Conservation (phyloP, 2,797 vertebrate species). For the Vultur gryphus region DNA sequence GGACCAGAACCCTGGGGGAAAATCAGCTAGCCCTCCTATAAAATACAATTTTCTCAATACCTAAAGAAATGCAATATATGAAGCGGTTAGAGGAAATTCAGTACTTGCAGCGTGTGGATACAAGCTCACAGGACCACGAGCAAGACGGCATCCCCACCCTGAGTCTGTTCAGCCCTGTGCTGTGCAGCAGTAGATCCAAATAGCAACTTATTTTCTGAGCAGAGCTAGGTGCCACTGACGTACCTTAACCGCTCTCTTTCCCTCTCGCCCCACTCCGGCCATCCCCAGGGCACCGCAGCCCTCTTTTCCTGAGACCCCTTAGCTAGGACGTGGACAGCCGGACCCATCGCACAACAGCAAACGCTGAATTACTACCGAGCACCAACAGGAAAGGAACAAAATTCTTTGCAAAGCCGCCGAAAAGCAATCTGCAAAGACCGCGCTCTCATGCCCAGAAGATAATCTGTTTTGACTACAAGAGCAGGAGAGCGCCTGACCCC, state of each 20-base stretch:
- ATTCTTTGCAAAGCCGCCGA: background rate
- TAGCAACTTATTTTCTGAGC: background rate
- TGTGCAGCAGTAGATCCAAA: rapidly evolving
- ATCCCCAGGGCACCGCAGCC: background rate
- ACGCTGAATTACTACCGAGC: rapidly evolving
- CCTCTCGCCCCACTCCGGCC: rapidly evolving
- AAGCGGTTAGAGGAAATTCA: background rate
- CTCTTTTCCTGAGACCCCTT: background rate
- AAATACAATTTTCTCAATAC: background rate
- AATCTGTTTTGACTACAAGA: background rate
- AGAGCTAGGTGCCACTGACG: background rate
- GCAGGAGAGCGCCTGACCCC: background rate
- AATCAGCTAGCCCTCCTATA: background rate
- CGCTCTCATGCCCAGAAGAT: rapidly evolving
- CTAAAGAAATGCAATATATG: background rate
- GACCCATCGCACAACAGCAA: background rate
- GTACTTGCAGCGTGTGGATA: background rate
- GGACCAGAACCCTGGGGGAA: background rate
- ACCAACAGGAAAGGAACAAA: background rate
- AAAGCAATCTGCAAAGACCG: background rate
- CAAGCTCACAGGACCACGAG: background rate
- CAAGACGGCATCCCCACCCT: background rate
- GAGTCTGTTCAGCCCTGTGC: background rate
- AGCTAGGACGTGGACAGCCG: rapidly evolving
- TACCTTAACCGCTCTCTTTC: background rate